Base-by-base conservation (phyloP, 2,113 vertebrate genomes). In the Trematocara stigmaticum region DNA sequence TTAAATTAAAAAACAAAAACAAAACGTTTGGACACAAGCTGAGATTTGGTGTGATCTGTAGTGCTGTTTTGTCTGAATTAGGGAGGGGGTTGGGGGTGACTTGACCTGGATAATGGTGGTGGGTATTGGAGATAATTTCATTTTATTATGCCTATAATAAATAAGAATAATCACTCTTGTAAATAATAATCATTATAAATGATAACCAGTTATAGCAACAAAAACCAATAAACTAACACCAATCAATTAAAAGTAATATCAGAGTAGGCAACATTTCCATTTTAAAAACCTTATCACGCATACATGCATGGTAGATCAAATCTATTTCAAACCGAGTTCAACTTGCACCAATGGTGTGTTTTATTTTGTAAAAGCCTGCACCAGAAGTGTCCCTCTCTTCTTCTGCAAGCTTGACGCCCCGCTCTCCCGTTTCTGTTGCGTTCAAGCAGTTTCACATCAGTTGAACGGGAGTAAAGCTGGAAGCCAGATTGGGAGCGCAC, bases 381-480 rank as follows among this genome's bases (percentile, higher is more conserved):
- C 78, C 87, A 88, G 94, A 94, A 78, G 78, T n/a, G 3, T 7
- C 0, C 2, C 1, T 10, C 6, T 1, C 7, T 1, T 76, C 12
- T 49, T 29, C 3, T 6, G 3, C 10, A 2, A 10, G 9, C 40
- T 89, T 92, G 81, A 91, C 89, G 2, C 10, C 15, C 10, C 11
- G 11, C n/a, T 23, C 47, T 5, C 7, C 35, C 40, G 6, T 34
- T 31, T 57, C 16, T 61, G 81, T 42, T 31, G 82, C 6, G 61
- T 79, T 88, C 66, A 74, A 52, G 83, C 74, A 52, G 69, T 47
- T 80, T 61, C 64, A 11, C 88, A 9, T 23, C 91, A 95, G 90
- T 94, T n/a, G n/a, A 40, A 61, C 53, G 34, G 81, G 57, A 71
- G 85, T 23, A 74, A 83, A 81, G 76, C 80, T 20, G 9, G 57